Evolutionary conservation across 92 coral and sea anemone species (phyloP).

Genomic region (Parazoanthus swiftii): DNA sequence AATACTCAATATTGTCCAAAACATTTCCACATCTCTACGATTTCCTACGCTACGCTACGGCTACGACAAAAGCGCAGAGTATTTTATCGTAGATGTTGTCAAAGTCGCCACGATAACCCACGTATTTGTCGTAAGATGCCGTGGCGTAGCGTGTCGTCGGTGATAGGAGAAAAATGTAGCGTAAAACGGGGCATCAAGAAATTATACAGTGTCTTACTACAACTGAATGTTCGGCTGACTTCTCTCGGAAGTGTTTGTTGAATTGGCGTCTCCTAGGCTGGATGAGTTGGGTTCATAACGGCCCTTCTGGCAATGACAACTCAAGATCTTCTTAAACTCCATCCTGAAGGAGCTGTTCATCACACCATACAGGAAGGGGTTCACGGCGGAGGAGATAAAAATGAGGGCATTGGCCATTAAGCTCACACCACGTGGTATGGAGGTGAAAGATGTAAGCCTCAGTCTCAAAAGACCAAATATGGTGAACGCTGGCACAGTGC

Average conservation of each 20-base stretch:
- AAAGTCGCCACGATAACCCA: too few relatives aligned
- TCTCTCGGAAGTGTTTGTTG: neutral
- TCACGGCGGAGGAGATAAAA: conserved; percentile 36
- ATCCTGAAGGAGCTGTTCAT: conserved; percentile 39
- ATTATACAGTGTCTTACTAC: neutral
- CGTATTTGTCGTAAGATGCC: too few relatives aligned
- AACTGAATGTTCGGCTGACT: neutral
- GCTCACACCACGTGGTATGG: conserved; percentile 45
- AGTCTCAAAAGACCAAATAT: conserved; percentile 38
- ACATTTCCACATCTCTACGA: too few relatives aligned
- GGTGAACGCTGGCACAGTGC: conserved; percentile 41
- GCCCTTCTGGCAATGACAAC: conserved; percentile 9
- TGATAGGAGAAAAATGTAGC: too few relatives aligned
- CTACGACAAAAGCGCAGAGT: too few relatives aligned
- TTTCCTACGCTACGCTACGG: too few relatives aligned
- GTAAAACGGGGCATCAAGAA: too few relatives aligned
- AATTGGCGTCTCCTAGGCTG: neutral
- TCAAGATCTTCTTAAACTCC: conserved; percentile 34
- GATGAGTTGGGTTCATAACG: conserved; percentile 32
- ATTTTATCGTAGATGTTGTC: too few relatives aligned
- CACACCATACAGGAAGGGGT: conserved; percentile 37
- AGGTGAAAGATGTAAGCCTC: conserved; percentile 25
- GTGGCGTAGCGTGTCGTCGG: too few relatives aligned
- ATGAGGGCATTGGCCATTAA: conserved; percentile 41
- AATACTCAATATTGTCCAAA: too few relatives aligned